Base-by-base conservation (phyloP, 2,113 vertebrate species). In the Hippocampus comes region DNA sequence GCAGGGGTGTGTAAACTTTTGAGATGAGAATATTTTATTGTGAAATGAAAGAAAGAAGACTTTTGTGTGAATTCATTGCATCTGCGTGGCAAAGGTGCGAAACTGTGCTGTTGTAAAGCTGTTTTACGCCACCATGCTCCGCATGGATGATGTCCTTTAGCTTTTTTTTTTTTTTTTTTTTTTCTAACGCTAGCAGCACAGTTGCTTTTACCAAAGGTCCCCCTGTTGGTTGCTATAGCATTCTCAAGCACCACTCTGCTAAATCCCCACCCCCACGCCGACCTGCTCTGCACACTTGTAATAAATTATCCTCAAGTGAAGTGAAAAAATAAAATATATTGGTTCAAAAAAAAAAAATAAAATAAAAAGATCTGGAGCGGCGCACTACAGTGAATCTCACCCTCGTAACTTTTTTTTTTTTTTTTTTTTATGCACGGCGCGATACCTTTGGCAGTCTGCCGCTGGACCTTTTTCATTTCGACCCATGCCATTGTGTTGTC, bases 241-340 rank as follows among this genome's bases (percentile, higher is more conserved):
- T 96, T 96, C 94, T 98, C 95, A 96, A 97, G 95, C 94, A 97
- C 95, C 95, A 88, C 88, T 89, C 86, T 87, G 81, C 80, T 73
- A 66, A 87, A 78, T 88, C 90, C 90, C 89, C 82, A 78, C 90
- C 88, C 90, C 89, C 90, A 90, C 87, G 83, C 66, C 67, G 85
- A 88, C 84, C 88, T 87, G 94, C 94, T 94, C 94, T 93, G 92
- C 93, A 93, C 96, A 95, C 96, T 97, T 94, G 94, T 96, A 95
- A 97, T 98, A 96, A 97, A 97, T 98, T 96, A 97, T 95, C 93
- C 94, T 95, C 94, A 95, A 97, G 95, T 96, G 96, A 97, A 95
- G 94, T 92, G 92, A 25, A 25, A 46, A 14, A 65, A 46, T 43
- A 23, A 65, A 43, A 65, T 46, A n/a, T 65, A 64, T 64, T 21